A percentile compares a stretch with the other conserved stretches of the same genome.
phyloP scores from a whole-genome alignment of 37 sponge, comb jelly and placozoan genomes.

The Agelas oroides region DNA sequence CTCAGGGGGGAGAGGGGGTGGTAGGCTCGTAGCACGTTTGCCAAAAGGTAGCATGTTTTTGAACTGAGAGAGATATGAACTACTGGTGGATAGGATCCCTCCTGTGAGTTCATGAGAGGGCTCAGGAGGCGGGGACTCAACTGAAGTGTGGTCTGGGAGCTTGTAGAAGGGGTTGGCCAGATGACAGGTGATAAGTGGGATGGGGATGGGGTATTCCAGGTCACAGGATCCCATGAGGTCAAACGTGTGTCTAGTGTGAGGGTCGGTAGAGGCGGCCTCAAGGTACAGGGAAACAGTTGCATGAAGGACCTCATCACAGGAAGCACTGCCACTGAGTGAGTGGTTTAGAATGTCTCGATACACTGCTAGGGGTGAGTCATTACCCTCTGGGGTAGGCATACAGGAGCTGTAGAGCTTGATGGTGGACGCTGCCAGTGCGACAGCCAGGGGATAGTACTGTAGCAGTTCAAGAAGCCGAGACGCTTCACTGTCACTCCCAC shows the following conservation, averaged over 20 bases:
- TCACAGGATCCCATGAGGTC: slow-evolving; percentile 52
- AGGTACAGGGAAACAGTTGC: slow-evolving; percentile 23
- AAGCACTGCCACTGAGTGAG: not conserved
- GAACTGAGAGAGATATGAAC: slow-evolving; percentile 26
- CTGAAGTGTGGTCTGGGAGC: slow-evolving; percentile 15
- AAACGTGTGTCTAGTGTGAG: slow-evolving; percentile 29
- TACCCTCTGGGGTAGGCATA: not conserved
- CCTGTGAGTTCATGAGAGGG: not conserved
- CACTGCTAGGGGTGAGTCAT: not conserved
- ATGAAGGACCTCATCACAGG: not conserved
- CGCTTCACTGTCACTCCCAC: not conserved
- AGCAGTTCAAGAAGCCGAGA: slow-evolving; percentile 3
- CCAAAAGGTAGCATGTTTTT: slow-evolving; percentile 50
- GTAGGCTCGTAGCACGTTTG: not conserved
- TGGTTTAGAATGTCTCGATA: slow-evolving; percentile 37
- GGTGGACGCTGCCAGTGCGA: slow-evolving; percentile 54
- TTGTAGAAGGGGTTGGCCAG: slow-evolving; percentile 43
- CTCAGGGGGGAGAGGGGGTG: not conserved
- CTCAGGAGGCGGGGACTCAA: not conserved
- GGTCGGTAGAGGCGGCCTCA: slow-evolving; percentile 46
- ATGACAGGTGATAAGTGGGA: slow-evolving; percentile 24
- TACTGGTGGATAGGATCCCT: not conserved
- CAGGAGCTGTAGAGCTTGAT: slow-evolving; percentile 41
- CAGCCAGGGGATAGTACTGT: slow-evolving; percentile 25
- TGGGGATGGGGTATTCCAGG: slow-evolving; percentile 34